A percentile compares a stretch with the other conserved stretches of the same genome.
phyloP scores from a whole-genome alignment of 2,797 vertebrate species.

The Notoglanidium macrostoma region DNA sequence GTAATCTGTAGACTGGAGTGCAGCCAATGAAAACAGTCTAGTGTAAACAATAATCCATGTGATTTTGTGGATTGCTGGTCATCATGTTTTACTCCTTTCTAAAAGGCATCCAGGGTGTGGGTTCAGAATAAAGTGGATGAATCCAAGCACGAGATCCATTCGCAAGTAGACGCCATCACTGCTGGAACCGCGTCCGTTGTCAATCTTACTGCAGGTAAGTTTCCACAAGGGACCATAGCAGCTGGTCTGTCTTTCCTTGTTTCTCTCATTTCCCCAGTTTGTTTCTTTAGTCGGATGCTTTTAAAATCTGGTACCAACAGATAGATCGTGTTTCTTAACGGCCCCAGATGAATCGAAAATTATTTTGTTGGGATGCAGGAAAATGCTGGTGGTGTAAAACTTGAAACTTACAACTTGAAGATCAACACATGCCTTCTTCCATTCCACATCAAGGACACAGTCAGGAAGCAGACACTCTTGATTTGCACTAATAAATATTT shows the following conservation, averaged over 20 bases:
- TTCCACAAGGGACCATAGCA: background rate
- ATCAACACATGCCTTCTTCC: slow-evolving; percentile 29
- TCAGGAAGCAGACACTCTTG: slow-evolving; percentile 36
- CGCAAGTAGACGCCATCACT: slow-evolving; percentile 98
- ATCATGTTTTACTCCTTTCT: slow-evolving; percentile 51
- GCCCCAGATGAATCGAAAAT: slow-evolving; percentile 23
- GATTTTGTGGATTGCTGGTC: slow-evolving; percentile 10
- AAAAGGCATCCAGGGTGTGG: slow-evolving; percentile 96
- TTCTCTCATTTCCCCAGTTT: background rate
- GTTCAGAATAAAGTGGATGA: slow-evolving; percentile 99
- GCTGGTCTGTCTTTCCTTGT: background rate
- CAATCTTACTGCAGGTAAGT: slow-evolving; percentile 97
- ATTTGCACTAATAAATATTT: slow-evolving; percentile 59
- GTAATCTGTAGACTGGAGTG: slow-evolving; percentile 49
- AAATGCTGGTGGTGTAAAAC: slow-evolving; percentile 29
- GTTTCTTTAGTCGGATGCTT: slow-evolving; percentile 17
- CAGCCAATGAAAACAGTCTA: slow-evolving; percentile 50
- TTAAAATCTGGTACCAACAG: slow-evolving; percentile 18
- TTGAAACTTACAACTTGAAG: slow-evolving; percentile 1
- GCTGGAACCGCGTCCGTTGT: slow-evolving; percentile 99
- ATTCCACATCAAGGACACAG: slow-evolving; percentile 25
- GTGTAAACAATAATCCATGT: slow-evolving; percentile 1
- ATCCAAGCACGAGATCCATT: slow-evolving; percentile 99
- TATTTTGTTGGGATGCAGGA: slow-evolving; percentile 8
- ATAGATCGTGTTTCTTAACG: slow-evolving; percentile 23